Conservation (phyloP, 2,888 invertebrate species). For the Agriopis aurantiaria region DNA sequence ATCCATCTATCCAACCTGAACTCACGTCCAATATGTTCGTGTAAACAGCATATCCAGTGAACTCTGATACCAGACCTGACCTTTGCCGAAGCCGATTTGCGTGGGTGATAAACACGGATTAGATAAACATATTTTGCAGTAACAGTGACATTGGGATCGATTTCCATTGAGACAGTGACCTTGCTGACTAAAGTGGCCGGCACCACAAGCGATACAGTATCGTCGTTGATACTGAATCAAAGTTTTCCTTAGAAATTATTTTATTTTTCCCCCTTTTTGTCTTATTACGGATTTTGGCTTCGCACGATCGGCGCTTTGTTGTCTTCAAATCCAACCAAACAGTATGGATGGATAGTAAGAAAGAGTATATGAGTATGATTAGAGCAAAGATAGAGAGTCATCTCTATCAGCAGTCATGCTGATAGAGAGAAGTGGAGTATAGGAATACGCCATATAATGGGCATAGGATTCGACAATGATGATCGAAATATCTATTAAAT, state of each 20-base stretch:
- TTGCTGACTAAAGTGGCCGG: not conserved
- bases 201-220: not conserved
- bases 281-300: too few species aligned
- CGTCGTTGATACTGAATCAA: not conserved
- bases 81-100: conserved; percentile 17
- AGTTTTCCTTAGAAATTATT: not conserved
- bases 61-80: conserved; percentile 11
- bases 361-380: not conserved
- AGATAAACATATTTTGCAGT: conserved; percentile 24
- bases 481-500: not conserved
- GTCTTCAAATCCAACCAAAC: not conserved
- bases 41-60: conserved; percentile 9
- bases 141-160: conserved; percentile 19
- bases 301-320: too few species aligned
- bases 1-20: not conserved
- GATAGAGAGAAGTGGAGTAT: not conserved
- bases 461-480: not conserved
- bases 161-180: conserved; percentile 21
- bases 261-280: not conserved
- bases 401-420: too few species aligned
- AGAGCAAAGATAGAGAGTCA: too few species aligned
- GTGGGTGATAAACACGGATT: conserved; percentile 21
- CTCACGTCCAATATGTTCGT: not conserved
- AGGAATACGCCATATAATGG: not conserved
- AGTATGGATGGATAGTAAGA: not conserved